Evolutionary conservation across 1,140 invertebrate species (phyloP), one percentile per base, ranked within the genome.

Genomic region (Neodiprion virginianus): DNA sequence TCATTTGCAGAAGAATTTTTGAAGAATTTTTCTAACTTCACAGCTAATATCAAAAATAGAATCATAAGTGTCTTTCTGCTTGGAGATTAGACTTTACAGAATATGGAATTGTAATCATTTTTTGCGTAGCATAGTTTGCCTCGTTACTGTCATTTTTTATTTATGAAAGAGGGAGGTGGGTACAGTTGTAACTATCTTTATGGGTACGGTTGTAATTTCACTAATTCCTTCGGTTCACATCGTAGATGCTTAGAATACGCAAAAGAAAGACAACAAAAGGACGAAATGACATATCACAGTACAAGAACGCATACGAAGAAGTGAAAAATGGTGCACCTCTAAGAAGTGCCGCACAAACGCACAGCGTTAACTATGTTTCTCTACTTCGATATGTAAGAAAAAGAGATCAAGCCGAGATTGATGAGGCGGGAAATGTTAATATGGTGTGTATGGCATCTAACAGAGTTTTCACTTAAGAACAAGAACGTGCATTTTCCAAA

Each of bases 401-500:
- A 69, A 69, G 67, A 23, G 17, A 23, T 69, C 21, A 69, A 12
- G 21, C 53, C 53, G n/a, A 61, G 53, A 61, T 4, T 21, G 74
- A 78, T 7, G 21, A 71, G 48, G 50, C 28, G 48, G 66, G 75
- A 75, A 71, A 72, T 74, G 53, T 70, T 12, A 49, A 68, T 40
- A 83, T 84, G 79, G 83, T 80, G 49, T 84, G 82, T 79, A 67
- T 65, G 7, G 71, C 81, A 7, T 78, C 79, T 48, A 80, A 81
- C 47, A 66, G 75, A 71, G 79, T 82, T 8, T 84, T 83, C 77
- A 78, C 12, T 71, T 1, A 77, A 21, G 74, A 80, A 12, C 79
- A 84, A 76, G 82, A 83, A 67, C 28, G 66, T 4, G 61, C 78
- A 49, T 67, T 84, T n/a, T 75, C 73, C 17, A 83, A 81, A 77